Evolutionary conservation across 2,797 vertebrate species (phyloP).

Genomic region (Cottoperca gobio): DNA sequence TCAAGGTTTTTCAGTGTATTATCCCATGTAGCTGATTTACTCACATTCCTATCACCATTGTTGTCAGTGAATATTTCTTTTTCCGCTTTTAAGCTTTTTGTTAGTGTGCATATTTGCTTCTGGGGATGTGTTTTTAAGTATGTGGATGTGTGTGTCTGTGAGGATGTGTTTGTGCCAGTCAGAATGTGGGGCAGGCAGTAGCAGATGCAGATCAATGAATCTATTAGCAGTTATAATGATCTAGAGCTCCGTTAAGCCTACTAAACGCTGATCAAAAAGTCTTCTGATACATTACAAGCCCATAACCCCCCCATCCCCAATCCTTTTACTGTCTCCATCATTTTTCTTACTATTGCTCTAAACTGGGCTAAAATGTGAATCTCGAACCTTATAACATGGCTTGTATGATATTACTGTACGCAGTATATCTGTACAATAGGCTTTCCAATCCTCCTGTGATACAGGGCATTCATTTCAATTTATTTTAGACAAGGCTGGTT

Average conservation of each 20-base stretch:
- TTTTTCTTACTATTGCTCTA: slow-evolving; percentile 45
- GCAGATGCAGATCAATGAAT: slow-evolving; percentile 73
- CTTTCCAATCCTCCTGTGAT: slow-evolving; percentile 59
- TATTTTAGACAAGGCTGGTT: slow-evolving; percentile 48
- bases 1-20: slow-evolving; percentile 16
- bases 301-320: slow-evolving; percentile 41
- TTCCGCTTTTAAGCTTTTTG: slow-evolving; percentile 17
- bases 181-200: slow-evolving; percentile 27
- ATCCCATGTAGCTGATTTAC: slow-evolving; percentile 14
- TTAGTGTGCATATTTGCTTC: not conserved
- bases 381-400: slow-evolving; percentile 36
- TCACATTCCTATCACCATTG: slow-evolving; percentile 18
- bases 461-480: slow-evolving; percentile 66
- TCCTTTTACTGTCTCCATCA: slow-evolving; percentile 63
- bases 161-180: slow-evolving; percentile 15
- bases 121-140: not conserved
- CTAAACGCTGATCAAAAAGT: slow-evolving; percentile 75
- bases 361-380: slow-evolving; percentile 52
- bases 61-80: slow-evolving; percentile 15
- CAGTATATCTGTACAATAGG: slow-evolving; percentile 48
- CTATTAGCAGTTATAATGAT: slow-evolving; percentile 78
- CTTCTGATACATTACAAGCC: slow-evolving; percentile 66
- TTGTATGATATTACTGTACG: slow-evolving; percentile 51
- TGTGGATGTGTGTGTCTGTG: slow-evolving; percentile 25
- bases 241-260: slow-evolving; percentile 63